Conservation (phyloP, 2,113 vertebrate species). For the Paedocypris sp. region DNA sequence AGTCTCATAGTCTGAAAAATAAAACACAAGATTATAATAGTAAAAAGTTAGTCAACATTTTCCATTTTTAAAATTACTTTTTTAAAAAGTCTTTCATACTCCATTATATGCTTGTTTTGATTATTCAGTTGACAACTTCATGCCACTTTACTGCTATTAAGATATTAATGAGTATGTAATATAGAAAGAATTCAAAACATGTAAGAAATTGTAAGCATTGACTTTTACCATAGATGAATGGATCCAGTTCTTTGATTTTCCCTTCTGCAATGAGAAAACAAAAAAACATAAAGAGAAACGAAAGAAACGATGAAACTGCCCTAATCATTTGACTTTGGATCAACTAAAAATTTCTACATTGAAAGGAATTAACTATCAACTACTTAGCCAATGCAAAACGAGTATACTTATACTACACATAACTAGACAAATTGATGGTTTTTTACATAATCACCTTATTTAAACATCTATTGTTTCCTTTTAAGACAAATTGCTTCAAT, state of each 20-base stretch:
- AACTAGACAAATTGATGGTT: no score
- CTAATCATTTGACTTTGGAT: no score
- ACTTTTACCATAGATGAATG: constrained; percentile 70
- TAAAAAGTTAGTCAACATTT: background rate
- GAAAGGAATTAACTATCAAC: no score
- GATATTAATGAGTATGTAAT: no score
- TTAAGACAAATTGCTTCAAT: no score
- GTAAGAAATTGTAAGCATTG: background rate
- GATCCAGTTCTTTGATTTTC: constrained; percentile 57
- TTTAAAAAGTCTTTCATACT: background rate
- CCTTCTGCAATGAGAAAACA: constrained; percentile 17
- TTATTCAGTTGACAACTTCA: background rate
- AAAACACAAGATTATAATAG: background rate
- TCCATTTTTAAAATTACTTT: background rate
- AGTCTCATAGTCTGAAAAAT: constrained; percentile 77
- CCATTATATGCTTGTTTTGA: background rate
- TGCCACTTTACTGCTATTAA: no score
- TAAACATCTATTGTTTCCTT: no score
- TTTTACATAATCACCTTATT: no score
- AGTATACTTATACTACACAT: no score
- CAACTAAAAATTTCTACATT: no score
- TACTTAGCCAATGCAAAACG: no score
- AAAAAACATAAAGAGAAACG: background rate
- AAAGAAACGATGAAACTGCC: no score
- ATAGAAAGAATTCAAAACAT: background rate